These are phyloP conservation scores for Thymallus thymallus DNA, from an alignment of 2,113 vertebrate species.

Conservation along the genomic window DNA sequence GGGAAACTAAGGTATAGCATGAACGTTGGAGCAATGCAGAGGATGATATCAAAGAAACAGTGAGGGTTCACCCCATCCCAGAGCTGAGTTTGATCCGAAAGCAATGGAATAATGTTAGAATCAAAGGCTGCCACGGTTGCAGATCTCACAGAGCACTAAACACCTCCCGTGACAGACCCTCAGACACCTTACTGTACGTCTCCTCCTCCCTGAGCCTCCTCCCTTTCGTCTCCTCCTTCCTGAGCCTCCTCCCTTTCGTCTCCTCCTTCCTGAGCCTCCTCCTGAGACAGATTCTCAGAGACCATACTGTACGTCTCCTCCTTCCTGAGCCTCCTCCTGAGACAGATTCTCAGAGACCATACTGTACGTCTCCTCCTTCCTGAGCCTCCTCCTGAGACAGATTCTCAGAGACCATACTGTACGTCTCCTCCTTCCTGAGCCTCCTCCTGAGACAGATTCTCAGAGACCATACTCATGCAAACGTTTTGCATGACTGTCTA, in stretches of 20 bases:
- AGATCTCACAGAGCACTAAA: conserved; percentile 28
- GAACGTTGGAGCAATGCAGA: not conserved
- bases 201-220: conserved; percentile 8
- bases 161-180: too few species aligned
- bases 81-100: conserved; percentile 26
- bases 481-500: not conserved
- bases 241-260: not conserved
- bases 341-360: too few species aligned
- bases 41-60: conserved; percentile 20
- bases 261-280: not conserved
- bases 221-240: not conserved
- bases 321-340: too few species aligned
- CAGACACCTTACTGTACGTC: too few species aligned
- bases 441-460: too few species aligned
- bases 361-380: too few species aligned
- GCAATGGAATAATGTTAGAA: conserved; percentile 26
- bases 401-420: too few species aligned
- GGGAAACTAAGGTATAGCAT: not conserved
- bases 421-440: too few species aligned
- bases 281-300: not conserved
- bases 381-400: too few species aligned
- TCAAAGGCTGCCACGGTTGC: conserved; percentile 26
- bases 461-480: not conserved
- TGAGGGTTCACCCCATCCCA: conserved; percentile 7
- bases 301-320: too few species aligned